phyloP scores from a whole-genome alignment of 2,113 vertebrate species.

The Chamaea fasciata region DNA sequence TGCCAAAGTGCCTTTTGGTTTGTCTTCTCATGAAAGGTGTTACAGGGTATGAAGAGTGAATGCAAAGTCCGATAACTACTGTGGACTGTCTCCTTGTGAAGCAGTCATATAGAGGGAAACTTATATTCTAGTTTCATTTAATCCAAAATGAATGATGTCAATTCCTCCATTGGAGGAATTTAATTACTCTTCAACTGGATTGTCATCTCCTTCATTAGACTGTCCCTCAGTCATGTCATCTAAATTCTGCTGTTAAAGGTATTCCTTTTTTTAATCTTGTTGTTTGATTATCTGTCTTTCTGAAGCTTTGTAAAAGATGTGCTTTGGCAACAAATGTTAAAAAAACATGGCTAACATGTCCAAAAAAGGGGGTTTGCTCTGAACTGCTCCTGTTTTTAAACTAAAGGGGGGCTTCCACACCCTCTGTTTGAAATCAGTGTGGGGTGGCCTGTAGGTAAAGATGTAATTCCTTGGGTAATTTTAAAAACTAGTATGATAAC shows the following conservation, averaged over 20 bases:
- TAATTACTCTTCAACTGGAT: background rate
- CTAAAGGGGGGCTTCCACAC: background rate
- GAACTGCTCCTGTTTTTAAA: background rate
- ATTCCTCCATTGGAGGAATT: background rate
- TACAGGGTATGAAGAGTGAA: background rate
- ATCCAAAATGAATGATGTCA: background rate
- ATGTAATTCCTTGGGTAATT: background rate
- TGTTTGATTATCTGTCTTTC: background rate
- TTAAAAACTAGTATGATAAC: background rate
- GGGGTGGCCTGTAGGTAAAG: background rate
- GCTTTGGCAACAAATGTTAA: background rate
- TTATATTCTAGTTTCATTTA: background rate
- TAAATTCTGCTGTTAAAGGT: background rate
- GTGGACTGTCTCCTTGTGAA: background rate
- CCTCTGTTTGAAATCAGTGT: background rate
- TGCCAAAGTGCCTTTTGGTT: slow-evolving; percentile 42
- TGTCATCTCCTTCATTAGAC: background rate
- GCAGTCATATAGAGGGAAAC: background rate
- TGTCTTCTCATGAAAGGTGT: background rate
- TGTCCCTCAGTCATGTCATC: background rate
- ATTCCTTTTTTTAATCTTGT: background rate
- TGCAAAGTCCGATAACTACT: background rate
- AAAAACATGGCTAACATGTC: background rate
- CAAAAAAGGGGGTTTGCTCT: background rate
- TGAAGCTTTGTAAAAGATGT: background rate